Evolutionary conservation across 2,113 vertebrate species (phyloP).

Genomic region (Pantherophis guttatus): DNA sequence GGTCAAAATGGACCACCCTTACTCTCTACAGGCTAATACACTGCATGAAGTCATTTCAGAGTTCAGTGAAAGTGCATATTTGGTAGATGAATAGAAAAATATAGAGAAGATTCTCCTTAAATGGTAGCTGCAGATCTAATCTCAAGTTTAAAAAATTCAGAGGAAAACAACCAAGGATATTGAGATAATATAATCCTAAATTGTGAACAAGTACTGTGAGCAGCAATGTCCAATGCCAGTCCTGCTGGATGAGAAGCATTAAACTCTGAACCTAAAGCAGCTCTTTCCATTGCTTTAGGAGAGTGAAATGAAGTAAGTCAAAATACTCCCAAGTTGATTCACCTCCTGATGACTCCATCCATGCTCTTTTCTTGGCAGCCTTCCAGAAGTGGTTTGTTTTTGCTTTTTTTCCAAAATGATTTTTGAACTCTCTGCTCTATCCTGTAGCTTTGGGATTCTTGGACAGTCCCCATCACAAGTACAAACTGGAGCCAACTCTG

Average conservation of each 20-base stretch:
- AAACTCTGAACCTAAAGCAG: neutral
- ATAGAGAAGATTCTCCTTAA: neutral
- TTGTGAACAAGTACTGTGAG: neutral
- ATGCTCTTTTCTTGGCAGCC: neutral
- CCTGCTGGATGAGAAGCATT: neutral
- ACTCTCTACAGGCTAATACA: neutral
- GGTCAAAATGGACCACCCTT: neutral
- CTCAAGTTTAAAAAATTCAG: neutral
- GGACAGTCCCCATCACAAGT: neutral
- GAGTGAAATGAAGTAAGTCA: neutral
- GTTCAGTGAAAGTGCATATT: neutral
- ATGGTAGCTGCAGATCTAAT: neutral
- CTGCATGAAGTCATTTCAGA: neutral
- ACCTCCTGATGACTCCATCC: neutral
- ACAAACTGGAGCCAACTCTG: neutral
- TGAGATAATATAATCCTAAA: neutral
- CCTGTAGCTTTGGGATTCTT: neutral
- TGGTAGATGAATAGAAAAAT: neutral
- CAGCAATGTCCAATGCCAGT: neutral
- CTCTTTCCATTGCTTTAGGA: neutral
- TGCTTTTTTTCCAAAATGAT: neutral
- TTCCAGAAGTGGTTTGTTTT: neutral
- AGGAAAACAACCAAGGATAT: neutral
- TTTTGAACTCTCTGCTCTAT: neutral
- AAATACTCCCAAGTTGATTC: neutral